phyloP scores from a whole-genome alignment of 2,797 vertebrate species.

The Acanthurus tractus region DNA sequence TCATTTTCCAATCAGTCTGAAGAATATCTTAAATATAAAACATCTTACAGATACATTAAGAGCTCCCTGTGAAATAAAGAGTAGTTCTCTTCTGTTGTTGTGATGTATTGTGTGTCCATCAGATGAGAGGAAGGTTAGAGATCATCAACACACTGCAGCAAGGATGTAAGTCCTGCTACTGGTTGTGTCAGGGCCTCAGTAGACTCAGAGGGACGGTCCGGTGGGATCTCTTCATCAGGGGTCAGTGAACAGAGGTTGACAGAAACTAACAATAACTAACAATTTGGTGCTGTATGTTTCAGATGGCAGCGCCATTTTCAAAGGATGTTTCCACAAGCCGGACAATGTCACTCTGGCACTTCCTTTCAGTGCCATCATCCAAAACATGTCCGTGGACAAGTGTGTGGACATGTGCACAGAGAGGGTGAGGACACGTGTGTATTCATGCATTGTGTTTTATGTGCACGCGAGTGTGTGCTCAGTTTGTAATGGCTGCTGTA shows the following conservation, averaged over 20 bases:
- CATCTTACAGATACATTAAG: background rate
- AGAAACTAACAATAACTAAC: slow-evolving; percentile 39
- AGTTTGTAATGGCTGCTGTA: slow-evolving; percentile 31
- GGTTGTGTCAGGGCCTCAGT: slow-evolving; percentile 52
- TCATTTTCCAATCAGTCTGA: background rate
- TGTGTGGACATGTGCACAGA: slow-evolving; percentile 97
- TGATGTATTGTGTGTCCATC: slow-evolving; percentile 36
- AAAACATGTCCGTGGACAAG: slow-evolving; percentile 97
- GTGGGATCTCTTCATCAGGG: slow-evolving; percentile 51
- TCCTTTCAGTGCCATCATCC: slow-evolving; percentile 87
- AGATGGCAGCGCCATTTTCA: slow-evolving; percentile 97
- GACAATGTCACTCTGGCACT: slow-evolving; percentile 92
- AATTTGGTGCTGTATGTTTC: slow-evolving; percentile 49
- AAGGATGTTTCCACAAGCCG: slow-evolving; percentile 93
- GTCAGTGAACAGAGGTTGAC: slow-evolving; percentile 61
- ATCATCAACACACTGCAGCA: slow-evolving; percentile 51
- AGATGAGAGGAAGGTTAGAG: slow-evolving; percentile 53
- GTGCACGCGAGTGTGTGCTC: slow-evolving; percentile 4
- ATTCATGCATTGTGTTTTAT: background rate
- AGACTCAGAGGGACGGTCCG: slow-evolving; percentile 40
- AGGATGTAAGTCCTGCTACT: slow-evolving; percentile 33
- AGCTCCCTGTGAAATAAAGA: background rate
- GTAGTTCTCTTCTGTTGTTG: slow-evolving; percentile 8
- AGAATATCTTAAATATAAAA: slow-evolving; percentile 13
- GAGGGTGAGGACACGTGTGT: slow-evolving; percentile 84